phyloP scores from a whole-genome alignment of 2,113 vertebrate species.

The Oxyruncus cristatus region DNA sequence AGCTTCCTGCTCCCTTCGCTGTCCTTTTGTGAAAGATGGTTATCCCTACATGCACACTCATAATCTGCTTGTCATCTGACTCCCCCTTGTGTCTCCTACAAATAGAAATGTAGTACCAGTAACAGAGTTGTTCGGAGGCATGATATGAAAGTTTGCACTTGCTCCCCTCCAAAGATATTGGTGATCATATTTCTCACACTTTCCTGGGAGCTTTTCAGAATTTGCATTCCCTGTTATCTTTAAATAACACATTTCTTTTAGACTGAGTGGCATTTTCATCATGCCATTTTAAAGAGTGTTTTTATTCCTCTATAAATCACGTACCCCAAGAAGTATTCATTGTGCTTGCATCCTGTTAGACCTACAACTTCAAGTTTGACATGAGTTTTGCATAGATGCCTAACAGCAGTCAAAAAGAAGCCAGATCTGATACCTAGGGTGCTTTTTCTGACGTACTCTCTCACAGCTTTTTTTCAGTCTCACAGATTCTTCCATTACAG shows the following conservation, averaged over 20 bases:
- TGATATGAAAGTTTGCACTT: background rate
- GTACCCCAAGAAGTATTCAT: background rate
- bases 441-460: background rate
- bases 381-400: background rate
- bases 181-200: background rate
- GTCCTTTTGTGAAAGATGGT: background rate
- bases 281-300: background rate
- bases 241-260: background rate
- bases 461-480: background rate
- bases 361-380: background rate
- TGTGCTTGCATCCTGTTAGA: background rate
- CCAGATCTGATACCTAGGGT: background rate
- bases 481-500: background rate
- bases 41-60: background rate
- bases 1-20: background rate
- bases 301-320: background rate
- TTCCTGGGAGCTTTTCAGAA: background rate
- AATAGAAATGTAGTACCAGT: background rate
- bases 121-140: background rate
- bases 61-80: background rate
- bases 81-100: background rate
- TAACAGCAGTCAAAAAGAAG: background rate
- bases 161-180: background rate
- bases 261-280: background rate
- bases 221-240: background rate